Base-by-base conservation (phyloP, 2,113 vertebrate genomes). In the Melanerpes formicivorus region DNA sequence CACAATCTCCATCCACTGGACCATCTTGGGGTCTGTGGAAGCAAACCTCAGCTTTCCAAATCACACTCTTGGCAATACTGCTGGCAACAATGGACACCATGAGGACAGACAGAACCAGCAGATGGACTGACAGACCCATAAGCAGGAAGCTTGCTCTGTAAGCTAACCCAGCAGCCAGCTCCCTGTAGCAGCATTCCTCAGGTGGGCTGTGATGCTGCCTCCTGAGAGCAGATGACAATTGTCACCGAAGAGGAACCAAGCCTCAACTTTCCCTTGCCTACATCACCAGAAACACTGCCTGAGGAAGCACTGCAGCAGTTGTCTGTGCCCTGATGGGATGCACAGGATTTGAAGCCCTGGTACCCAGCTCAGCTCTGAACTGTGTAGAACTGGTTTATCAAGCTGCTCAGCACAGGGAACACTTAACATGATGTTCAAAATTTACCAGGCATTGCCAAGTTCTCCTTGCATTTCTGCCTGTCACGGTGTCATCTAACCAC, bases 41-140 rank as follows among this genome's bases (percentile, higher is more conserved):
- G 46, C 30, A 70, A 30, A 59, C 42, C 48, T 0, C 2, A 79
- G 27, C 29, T 48, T 40, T 64, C 48, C 18, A 26, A 40, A 71
- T 7, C 29, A 18, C 48, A 11, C 7, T 25, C 46, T 34, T 40
- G 26, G 48, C 32, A 9, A 37, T 9, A 44, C 25, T 10, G 1
- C 11, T 8, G 50, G 48, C 65, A 40, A 63, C 1, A 11, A n/a
- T 0, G 1, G 62, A 54, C 30, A 30, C 21, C 0, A 0, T 1
- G 1, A 62, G 52, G 32, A 75, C 40, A 72, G 66, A 60, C 3
- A 50, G 22, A 34, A 27, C n/a, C 58, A 40, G 48, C 37, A 64
- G 60, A 46, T 5, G 0, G 80, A 63, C 22, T 3, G 37, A 58
- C 42, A 3, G 52, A 62, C 27, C 27, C 40, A 23, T 14, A 8